phyloP scores from a whole-genome alignment of 1,140 invertebrate species.

The Octopus bimaculoides region DNA sequence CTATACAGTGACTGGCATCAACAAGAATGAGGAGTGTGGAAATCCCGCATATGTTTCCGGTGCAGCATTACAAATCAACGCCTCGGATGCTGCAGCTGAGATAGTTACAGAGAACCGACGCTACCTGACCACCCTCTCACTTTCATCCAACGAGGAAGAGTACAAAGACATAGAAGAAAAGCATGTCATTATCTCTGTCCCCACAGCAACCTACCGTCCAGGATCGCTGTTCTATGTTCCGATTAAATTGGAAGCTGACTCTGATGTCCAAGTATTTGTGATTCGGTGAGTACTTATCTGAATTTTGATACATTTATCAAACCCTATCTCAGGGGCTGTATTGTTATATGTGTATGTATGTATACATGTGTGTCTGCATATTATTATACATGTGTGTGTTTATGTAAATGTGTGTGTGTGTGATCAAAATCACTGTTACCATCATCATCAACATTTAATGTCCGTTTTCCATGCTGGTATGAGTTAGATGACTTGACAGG shows the following conservation, averaged over 20 bases:
- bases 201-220: constrained; percentile 28
- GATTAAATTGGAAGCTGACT: constrained; percentile 37
- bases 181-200: constrained; percentile 37
- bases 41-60: constrained; percentile 34
- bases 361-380: not conserved
- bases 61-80: constrained; percentile 35
- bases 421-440: not conserved
- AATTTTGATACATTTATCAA: not conserved
- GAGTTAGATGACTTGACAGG: too few relatives aligned
- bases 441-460: too few relatives aligned
- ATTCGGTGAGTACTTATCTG: constrained; percentile 68
- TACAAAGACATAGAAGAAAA: constrained; percentile 35
- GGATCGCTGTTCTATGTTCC: constrained; percentile 39
- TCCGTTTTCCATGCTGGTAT: too few relatives aligned
- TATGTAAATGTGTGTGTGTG: constrained; percentile 1
- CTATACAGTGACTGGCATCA: constrained; percentile 38
- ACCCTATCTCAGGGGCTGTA: not conserved
- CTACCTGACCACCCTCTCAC: constrained; percentile 28
- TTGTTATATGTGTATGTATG: not conserved
- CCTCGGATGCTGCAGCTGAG: constrained; percentile 25
- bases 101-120: constrained; percentile 26
- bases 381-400: not conserved
- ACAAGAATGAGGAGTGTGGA: constrained; percentile 40
- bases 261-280: constrained; percentile 67
- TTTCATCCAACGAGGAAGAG: constrained; percentile 22